Evolutionary conservation across 2,888 invertebrate species (phyloP), one percentile per base, ranked within the genome.

Genomic region (Eueremaeus valkanovi): DNA sequence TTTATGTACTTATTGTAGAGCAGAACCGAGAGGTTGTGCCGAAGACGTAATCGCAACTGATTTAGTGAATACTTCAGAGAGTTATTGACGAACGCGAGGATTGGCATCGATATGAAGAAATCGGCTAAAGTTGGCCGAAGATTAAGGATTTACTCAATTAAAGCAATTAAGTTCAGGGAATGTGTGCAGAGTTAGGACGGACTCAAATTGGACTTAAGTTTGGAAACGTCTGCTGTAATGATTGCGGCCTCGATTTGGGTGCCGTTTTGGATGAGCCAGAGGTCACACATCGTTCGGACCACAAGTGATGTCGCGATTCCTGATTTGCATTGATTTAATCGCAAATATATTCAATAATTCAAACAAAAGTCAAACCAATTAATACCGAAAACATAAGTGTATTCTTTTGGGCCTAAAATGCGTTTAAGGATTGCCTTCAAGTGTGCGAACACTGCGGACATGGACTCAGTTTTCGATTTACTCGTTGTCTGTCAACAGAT

Each of bases 261-360:
- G 16, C 93, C 92, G 83, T 92, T 93, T 82, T 93, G 91, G 80
- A 99, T 99, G 86, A 98, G 90, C 95, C 96, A 99, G 73, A 99
- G 88, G 85, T 99, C 99, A 82, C 96, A 96, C 79, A 95, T 87
- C 0, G 98, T 96, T 80, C 97, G 87, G 1, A 92, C 89, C 29
- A 96, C 87, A 58, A 99, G 86, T 5, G 94, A 89, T 5, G 86
- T 82, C 0, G 96, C 97, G 66, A 86, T 85, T 40, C 86, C 73
- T 2, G n/a, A n/a, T n/a, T 80, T 36, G 68, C 11, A 33, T 1
- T 21, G 21, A 31, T 36, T 18, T n/a, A n/a, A 66, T 27, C 21
- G 21, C 6, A 68, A 21, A 9, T 61, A 18, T 27, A 61, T 9
- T n/a, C 24, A 68, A 18, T 9, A 42, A 42, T 36, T 66, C 9